Conservation (phyloP, 2,888 invertebrate genomes). For the Aelia acuminata region DNA sequence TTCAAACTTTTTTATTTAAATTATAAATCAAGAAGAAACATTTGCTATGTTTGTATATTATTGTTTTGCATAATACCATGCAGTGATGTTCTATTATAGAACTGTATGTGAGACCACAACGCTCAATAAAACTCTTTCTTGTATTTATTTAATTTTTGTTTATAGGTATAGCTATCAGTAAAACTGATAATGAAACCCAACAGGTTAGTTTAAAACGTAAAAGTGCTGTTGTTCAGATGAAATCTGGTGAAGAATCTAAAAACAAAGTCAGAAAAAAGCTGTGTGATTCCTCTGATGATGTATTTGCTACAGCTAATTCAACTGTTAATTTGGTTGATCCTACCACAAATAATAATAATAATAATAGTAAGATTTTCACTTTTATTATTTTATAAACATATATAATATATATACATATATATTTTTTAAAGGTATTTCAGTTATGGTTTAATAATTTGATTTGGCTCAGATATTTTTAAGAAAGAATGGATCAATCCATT, state of each 20-base stretch:
- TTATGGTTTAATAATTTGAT: not conserved
- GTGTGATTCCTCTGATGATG: conserved; percentile 55
- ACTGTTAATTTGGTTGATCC: not conserved
- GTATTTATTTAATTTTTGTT: not conserved
- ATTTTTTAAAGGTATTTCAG: too few species aligned
- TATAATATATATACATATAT: too few species aligned
- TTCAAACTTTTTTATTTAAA: too few species aligned
- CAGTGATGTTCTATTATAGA: not conserved
- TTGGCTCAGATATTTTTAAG: not conserved
- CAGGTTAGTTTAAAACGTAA: conserved; percentile 34
- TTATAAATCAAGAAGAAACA: too few species aligned
- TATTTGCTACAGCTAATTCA: not conserved
- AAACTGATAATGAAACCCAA: not conserved
- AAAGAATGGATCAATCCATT: too few species aligned
- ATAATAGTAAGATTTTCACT: not conserved
- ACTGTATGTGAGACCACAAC: not conserved
- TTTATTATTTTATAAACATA: conserved; percentile 5
- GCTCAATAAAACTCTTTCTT: not conserved
- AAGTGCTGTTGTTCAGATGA: conserved; percentile 43
- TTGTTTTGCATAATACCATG: not conserved
- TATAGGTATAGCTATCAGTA: conserved; percentile 41
- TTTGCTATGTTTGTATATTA: not conserved
- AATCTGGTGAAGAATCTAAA: conserved; percentile 48
- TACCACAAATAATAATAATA: not conserved
- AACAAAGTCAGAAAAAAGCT: conserved; percentile 54